Percentiles rank a stretch among this genome's conserved stretches.
Evolutionary conservation across 2,888 invertebrate species (phyloP).

Genomic region (Anagyrus pseudococci): DNA sequence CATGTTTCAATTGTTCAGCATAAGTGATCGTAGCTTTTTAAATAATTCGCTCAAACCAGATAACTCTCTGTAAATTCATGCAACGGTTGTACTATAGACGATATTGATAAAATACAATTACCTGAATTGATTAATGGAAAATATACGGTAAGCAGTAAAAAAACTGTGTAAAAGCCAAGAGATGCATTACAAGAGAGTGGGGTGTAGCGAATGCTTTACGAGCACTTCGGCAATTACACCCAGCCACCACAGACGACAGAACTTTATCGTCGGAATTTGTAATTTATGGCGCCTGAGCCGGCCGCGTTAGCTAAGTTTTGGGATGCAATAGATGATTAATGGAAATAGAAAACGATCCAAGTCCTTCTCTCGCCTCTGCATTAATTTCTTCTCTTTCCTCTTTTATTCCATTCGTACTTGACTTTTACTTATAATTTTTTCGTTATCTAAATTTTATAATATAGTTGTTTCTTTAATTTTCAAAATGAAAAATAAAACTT

Average conservation of each 20-base stretch:
- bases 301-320: conserved; percentile 42
- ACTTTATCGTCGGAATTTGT: conserved; percentile 48
- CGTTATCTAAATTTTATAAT: too few relatives aligned
- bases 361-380: conserved; percentile 1
- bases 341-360: conserved; percentile 25
- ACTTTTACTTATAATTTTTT: too few relatives aligned
- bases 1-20: too few relatives aligned
- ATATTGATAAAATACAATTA: too few relatives aligned
- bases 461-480: too few relatives aligned
- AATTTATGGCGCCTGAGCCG: conserved; percentile 45
- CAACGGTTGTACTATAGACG: too few relatives aligned
- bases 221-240: conserved; percentile 52
- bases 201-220: conserved; percentile 46
- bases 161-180: conserved; percentile 21
- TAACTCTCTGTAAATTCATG: too few relatives aligned
- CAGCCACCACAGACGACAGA: conserved; percentile 45
- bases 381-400: conserved; percentile 9
- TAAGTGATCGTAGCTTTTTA: too few relatives aligned
- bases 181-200: conserved; percentile 42
- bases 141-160: too few relatives aligned
- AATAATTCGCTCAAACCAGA: too few relatives aligned
- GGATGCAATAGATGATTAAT: conserved; percentile 35
- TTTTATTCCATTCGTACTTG: neutral
- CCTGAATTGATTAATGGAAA: too few relatives aligned
- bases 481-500: too few relatives aligned